Percentiles rank a stretch among this genome's conserved stretches.
phyloP scores from a whole-genome alignment of 1,140 invertebrate species.

The Trichonephila inaurata region DNA sequence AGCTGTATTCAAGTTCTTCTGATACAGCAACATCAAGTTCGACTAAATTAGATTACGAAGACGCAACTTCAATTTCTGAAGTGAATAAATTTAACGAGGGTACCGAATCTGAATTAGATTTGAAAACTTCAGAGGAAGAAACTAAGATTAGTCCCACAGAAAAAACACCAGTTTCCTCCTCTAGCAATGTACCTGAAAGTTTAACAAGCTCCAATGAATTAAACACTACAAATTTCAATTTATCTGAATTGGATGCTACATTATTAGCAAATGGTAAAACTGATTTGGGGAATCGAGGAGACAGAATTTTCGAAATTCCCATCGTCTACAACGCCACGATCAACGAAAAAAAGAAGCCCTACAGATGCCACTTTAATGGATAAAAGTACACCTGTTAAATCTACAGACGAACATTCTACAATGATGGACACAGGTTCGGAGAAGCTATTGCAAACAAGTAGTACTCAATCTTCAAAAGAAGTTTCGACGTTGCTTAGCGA shows the following conservation, averaged over 20 bases:
- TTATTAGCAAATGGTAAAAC: neutral
- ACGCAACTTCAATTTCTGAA: neutral
- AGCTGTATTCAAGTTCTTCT: neutral
- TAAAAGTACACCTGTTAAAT: neutral
- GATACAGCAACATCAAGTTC: neutral
- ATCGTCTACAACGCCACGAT: neutral
- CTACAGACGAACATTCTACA: neutral
- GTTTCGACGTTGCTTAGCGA: neutral
- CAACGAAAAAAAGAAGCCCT: neutral
- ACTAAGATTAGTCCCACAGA: neutral
- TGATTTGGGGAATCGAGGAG: neutral
- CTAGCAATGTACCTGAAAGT: neutral
- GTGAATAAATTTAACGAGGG: neutral
- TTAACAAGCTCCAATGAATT: neutral
- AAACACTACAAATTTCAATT: neutral
- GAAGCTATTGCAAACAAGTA: neutral
- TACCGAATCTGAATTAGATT: neutral
- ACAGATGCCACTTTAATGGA: neutral
- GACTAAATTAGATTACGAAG: neutral
- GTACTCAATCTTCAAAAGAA: neutral
- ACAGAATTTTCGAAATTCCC: neutral
- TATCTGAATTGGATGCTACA: neutral
- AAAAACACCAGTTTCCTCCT: neutral
- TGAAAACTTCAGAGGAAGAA: neutral
- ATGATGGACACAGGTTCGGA: neutral